These are phyloP conservation scores for Ailurus styani DNA, from an alignment of 2,113 vertebrate genomes.

Conservation along the genomic window DNA sequence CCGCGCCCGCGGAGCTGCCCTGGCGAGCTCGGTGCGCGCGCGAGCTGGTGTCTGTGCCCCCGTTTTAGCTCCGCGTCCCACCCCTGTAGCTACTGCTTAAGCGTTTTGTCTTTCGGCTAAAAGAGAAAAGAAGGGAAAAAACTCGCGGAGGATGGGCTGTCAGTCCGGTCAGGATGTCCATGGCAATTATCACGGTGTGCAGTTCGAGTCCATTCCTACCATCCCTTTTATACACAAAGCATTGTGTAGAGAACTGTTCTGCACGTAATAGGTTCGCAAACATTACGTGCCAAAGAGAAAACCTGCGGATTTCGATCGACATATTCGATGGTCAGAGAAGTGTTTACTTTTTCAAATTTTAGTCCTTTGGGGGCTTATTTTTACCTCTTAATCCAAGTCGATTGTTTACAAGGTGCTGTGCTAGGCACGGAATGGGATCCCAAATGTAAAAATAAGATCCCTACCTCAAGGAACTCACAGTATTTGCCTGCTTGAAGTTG, in stretches of 20 bases:
- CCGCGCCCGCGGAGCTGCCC: not conserved
- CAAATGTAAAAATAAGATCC: conserved; percentile 22
- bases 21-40: not conserved
- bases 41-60: not conserved
- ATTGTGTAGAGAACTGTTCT: conserved; percentile 2
- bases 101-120: not conserved
- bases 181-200: not conserved
- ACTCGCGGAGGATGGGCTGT: not conserved
- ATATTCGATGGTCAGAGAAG: not conserved
- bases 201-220: not conserved
- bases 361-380: not conserved
- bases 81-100: not conserved
- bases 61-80: not conserved
- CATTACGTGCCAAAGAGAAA: not conserved
- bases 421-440: not conserved
- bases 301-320: not conserved
- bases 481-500: not conserved
- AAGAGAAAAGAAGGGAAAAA: not conserved
- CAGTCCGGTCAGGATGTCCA: not conserved
- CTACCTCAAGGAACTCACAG: not conserved
- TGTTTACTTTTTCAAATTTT: not conserved
- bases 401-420: not conserved
- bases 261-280: not conserved
- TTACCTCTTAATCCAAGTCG: not conserved
- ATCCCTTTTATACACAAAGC: conserved; percentile 17